Base-by-base conservation (phyloP, 2,888 invertebrate genomes). In the Cheilosia soror region DNA sequence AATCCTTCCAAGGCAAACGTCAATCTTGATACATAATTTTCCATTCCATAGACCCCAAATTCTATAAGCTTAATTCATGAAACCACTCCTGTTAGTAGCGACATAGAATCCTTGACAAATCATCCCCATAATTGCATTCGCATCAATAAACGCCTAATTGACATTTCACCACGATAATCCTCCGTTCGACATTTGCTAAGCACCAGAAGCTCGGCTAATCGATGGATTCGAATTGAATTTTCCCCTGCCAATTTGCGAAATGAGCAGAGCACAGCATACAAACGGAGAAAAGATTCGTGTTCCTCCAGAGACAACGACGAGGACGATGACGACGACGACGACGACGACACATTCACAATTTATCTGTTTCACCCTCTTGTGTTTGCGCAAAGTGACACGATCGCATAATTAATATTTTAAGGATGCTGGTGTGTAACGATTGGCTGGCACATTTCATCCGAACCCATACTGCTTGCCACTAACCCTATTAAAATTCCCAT, bases 371-470 rank as follows among this genome's bases (percentile, higher is more conserved):
- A 7, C 42, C 62, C n/a, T 63, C 37, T 5, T 47, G 47, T 13
- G 13, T 37, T 40, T 33, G 29, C 29, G 20, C 37, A 40, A 66
- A 76, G 55, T 85, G 80, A 76, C 75, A 77, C 42, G 72, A 72
- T 77, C 33, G 57, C 27, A 85, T 81, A 81, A 85, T 85, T 85
- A 85, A 85, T 76, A 76, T 85, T 72, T 85, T 66, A 76, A 72
- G 68, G 66, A 68, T 72, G 66, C 53, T 76, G 49, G 65, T 66
- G 55, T 76, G 47, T 69, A 57, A 65, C 65, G 60, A 77, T 77
- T 75, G 75, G 58, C 60, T 65, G 53, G 60, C 29, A 27, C n/a
- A 20, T 44, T 40, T 51, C 13, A 51, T 51, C 55, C 47, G n/a
- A 15, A 42, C 65, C 63, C 57, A 37, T 47, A 63, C 25, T 9